A percentile compares a stretch with the other conserved stretches of the same genome.
phyloP scores from a whole-genome alignment of 2,888 invertebrate genomes.

The Fragum fragum region DNA sequence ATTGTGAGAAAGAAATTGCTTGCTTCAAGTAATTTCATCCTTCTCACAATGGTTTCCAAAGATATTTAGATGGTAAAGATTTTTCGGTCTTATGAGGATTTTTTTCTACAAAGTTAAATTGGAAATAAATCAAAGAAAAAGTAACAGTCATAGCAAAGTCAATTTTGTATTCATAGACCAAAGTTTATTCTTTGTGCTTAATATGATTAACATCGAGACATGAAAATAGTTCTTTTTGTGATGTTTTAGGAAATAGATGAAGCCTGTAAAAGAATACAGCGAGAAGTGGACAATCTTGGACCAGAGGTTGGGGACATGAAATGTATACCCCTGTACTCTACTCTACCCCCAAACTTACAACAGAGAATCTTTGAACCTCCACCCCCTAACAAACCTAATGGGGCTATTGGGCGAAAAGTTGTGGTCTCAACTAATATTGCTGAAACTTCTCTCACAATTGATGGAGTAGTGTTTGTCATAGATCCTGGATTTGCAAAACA shows the following conservation, averaged over 20 bases:
- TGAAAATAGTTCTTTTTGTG: neutral
- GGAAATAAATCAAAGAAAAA: too few relatives aligned
- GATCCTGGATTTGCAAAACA: conserved; percentile 99
- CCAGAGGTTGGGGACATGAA: conserved; percentile 98
- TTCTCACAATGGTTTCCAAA: too few relatives aligned
- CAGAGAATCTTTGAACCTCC: conserved; percentile 99
- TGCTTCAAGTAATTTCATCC: too few relatives aligned
- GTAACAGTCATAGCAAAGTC: too few relatives aligned
- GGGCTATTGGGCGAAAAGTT: conserved; percentile 94
- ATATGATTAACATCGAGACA: neutral
- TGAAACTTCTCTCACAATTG: conserved; percentile 99
- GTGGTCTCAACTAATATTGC: conserved; percentile 99
- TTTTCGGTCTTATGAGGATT: too few relatives aligned
- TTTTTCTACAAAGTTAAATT: too few relatives aligned
- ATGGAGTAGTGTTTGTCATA: conserved; percentile 99
- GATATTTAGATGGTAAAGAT: too few relatives aligned
- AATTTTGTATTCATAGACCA: too few relatives aligned
- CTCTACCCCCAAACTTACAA: conserved; percentile 98
- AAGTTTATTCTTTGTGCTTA: too few relatives aligned
- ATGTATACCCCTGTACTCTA: conserved; percentile 99
- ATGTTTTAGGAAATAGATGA: conserved; percentile 96
- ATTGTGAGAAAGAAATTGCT: too few relatives aligned
- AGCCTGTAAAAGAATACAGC: conserved; percentile 98
- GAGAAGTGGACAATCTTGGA: conserved; percentile 98
- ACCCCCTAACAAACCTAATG: conserved; percentile 95